Conservation (phyloP, 2,113 vertebrate genomes). For the Laticauda laticaudata region DNA sequence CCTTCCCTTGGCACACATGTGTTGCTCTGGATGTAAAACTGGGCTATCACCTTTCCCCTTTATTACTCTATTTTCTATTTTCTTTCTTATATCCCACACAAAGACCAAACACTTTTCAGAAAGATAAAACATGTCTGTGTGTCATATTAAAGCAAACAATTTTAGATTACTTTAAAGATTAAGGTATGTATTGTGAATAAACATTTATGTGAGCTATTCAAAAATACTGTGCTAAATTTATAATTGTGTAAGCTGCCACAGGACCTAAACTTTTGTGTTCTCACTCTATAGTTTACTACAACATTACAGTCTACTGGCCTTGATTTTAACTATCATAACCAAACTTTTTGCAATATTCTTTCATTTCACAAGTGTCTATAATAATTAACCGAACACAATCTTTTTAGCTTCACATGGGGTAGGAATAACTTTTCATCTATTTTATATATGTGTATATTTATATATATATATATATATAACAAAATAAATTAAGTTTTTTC, state of each 20-base stretch:
- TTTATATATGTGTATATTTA: conserved; percentile 13
- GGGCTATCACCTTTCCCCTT: neutral
- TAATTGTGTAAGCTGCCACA: neutral
- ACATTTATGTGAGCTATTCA: neutral
- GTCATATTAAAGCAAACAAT: conserved; percentile 4
- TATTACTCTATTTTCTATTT: neutral
- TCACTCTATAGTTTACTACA: conserved; percentile 46
- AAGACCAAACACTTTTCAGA: neutral
- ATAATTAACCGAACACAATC: conserved; percentile 38
- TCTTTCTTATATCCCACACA: neutral
- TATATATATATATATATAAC: conserved; percentile 24
- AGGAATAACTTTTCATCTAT: conserved; percentile 58
- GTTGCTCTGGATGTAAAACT: neutral
- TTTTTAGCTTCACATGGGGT: conserved; percentile 49
- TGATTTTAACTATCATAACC: conserved; percentile 47
- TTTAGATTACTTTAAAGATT: neutral
- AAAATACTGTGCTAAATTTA: conserved; percentile 1
- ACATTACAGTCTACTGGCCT: conserved; percentile 52
- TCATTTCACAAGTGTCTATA: conserved; percentile 62
- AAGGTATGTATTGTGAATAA: neutral
- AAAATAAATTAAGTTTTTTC: conserved; percentile 74
- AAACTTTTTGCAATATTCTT: conserved; percentile 41
- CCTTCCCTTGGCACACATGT: neutral
- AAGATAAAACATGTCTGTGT: neutral
- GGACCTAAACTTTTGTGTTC: conserved; percentile 28